phyloP scores from a whole-genome alignment of 2,113 vertebrate genomes.

The Rhinoptilus africanus region DNA sequence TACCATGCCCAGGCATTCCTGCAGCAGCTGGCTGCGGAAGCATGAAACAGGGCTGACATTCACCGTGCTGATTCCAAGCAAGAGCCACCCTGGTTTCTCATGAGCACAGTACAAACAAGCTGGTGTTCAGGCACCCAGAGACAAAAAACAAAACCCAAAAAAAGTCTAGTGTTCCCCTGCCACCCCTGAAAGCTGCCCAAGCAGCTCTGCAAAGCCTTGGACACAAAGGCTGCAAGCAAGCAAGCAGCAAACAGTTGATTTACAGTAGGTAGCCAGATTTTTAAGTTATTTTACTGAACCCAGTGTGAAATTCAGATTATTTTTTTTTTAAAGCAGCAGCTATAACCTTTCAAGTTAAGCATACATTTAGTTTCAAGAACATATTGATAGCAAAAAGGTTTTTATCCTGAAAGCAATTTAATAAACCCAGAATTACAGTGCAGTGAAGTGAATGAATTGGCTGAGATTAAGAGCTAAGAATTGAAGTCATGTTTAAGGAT shows the following conservation, averaged over 20 bases:
- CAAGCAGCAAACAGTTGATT: background rate
- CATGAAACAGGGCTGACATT: rapidly evolving
- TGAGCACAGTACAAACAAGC: background rate
- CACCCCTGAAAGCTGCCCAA: background rate
- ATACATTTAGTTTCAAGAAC: background rate
- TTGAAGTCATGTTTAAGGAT: background rate
- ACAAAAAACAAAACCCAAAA: background rate
- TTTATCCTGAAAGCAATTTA: background rate
- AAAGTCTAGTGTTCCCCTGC: background rate
- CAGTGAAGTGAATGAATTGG: background rate
- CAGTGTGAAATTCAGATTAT: background rate
- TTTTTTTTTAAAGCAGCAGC: background rate
- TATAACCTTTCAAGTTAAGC: background rate
- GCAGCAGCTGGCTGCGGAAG: background rate
- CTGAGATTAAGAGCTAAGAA: background rate
- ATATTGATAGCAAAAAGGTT: background rate
- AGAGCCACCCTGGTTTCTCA: background rate
- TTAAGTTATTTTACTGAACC: background rate
- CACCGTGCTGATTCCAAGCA: background rate
- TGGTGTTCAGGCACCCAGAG: background rate
- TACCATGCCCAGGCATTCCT: too few relatives aligned
- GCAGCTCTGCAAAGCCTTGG: background rate
- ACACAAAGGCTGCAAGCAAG: background rate
- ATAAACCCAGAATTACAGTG: background rate
- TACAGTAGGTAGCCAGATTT: background rate